phyloP scores from a whole-genome alignment of 2,888 invertebrate genomes.

The Acleris cristana region DNA sequence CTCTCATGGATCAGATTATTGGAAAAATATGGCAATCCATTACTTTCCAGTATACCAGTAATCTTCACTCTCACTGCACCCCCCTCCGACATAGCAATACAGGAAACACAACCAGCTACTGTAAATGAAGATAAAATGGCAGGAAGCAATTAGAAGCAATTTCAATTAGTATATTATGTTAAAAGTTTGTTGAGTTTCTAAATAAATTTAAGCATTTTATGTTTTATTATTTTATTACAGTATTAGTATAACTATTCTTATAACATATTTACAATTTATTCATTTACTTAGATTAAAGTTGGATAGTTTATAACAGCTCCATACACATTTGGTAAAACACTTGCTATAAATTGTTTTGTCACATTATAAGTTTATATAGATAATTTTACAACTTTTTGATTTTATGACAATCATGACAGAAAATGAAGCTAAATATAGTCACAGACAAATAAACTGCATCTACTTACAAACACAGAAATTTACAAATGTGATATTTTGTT shows the following conservation, averaged over 20 bases:
- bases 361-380: too few relatives aligned
- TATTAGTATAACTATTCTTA: too few relatives aligned
- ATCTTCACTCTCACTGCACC: slow-evolving; percentile 91
- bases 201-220: slow-evolving; percentile 11
- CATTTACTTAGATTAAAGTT: too few relatives aligned
- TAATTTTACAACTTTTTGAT: too few relatives aligned
- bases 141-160: slow-evolving; percentile 9
- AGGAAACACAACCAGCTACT: slow-evolving; percentile 61
- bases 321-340: neutral
- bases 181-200: slow-evolving; percentile 4
- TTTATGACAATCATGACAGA: too few relatives aligned
- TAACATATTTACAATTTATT: too few relatives aligned
- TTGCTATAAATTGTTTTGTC: too few relatives aligned
- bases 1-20: slow-evolving; percentile 95
- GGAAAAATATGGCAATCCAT: slow-evolving; percentile 89
- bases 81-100: slow-evolving; percentile 68
- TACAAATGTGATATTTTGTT: too few relatives aligned
- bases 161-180: slow-evolving; percentile 4
- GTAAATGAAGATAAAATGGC: slow-evolving; percentile 46
- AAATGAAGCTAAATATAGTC: too few relatives aligned
- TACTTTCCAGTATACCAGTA: slow-evolving; percentile 89
- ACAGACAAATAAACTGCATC: too few relatives aligned
- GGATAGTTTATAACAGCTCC: neutral
- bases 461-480: too few relatives aligned
- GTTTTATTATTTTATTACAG: slow-evolving; percentile 1